A percentile compares a stretch with the other conserved stretches of the same genome.
phyloP scores from a whole-genome alignment of 2,888 invertebrate species.

The Carterocephalus palaemon region DNA sequence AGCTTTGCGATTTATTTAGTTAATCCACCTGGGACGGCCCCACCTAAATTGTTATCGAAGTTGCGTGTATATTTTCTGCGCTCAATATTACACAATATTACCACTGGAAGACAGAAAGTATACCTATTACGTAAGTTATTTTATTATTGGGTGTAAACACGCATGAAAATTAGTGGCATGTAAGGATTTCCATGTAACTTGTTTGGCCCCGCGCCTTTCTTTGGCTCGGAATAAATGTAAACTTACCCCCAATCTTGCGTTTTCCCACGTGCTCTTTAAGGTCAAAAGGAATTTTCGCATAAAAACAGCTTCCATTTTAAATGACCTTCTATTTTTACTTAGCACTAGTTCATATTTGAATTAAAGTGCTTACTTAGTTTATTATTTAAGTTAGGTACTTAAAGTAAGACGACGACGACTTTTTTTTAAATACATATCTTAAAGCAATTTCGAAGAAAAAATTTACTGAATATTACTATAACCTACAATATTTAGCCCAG shows the following conservation, averaged over 20 bases:
- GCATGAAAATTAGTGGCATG: conserved; percentile 49
- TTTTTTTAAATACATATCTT: background rate
- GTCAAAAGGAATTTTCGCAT: conserved; percentile 4
- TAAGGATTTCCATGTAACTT: conserved; percentile 38
- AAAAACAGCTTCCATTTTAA: conserved; percentile 7
- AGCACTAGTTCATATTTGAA: too few relatives aligned
- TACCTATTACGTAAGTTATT: conserved; percentile 49
- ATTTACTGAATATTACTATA: conserved; percentile 16
- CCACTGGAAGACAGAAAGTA: conserved; percentile 32
- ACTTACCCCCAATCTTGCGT: conserved; percentile 9
- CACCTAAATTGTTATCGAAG: conserved; percentile 13
- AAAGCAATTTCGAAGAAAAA: conserved; percentile 2
- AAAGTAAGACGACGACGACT: too few relatives aligned
- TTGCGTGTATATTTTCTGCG: conserved; percentile 17
- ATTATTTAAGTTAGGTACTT: too few relatives aligned
- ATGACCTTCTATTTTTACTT: too few relatives aligned
- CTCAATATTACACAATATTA: conserved; percentile 16
- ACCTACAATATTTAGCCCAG: conserved; percentile 22
- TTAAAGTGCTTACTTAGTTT: too few relatives aligned
- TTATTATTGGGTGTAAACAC: conserved; percentile 41
- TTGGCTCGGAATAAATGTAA: conserved; percentile 12
- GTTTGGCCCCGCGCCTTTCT: conserved; percentile 8
- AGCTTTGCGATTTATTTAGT: too few relatives aligned
- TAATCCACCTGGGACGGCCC: conserved; percentile 6
- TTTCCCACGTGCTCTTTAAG: conserved; percentile 7